Evolutionary conservation across 2,113 vertebrate species (phyloP), one percentile per base, ranked within the genome.

Genomic region (Oenanthe oenanthe): DNA sequence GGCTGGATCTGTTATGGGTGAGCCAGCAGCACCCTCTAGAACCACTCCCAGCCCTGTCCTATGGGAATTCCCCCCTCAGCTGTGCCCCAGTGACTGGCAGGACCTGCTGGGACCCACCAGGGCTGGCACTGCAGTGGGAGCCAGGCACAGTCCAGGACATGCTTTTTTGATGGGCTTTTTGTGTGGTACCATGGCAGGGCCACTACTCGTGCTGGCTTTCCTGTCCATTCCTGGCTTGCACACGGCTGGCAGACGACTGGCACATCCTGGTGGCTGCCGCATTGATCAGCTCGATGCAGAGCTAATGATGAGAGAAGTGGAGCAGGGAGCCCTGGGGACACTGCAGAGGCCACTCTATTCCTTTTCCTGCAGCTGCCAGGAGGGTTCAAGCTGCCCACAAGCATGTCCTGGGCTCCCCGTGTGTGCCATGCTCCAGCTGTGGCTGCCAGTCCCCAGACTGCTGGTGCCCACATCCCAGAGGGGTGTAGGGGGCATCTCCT

Each of bases 11-110:
- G 0, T 31, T 24, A 22, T 3, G 13, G 29, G 15, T 50, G 47
- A 81, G 6, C 61, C 3, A 5, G 43, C 18, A 85, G 28, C 51
- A 66, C 29, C 31, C 13, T 5, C 51, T 51, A 15, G 24, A 91
- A 19, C 50, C 0, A 0, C 26, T 71, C n/a, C 56, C 61, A 1
- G 32, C 21, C 32, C 20, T 0, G 0, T 58, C 43, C 36, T 36
- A 0, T 11, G 15, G 29, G 51, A 83, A n/a, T 28, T 50, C 50
- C 45, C 14, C 31, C 22, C 67, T 45, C 40, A 5, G n/a, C 36
- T 25, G 2, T 24, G 21, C 13, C 32, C n/a, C 36, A 15, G 40
- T 4, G 8, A 25, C n/a, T 29, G n/a, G 6, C 25, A 9, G 16
- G 31, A 63, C 24, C 65, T 42, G 31, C 50, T n/a, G 36, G 58